Evolutionary conservation across 2,888 invertebrate genomes (phyloP), one percentile per base, ranked within the genome.

Genomic region (Orthosia incerta): DNA sequence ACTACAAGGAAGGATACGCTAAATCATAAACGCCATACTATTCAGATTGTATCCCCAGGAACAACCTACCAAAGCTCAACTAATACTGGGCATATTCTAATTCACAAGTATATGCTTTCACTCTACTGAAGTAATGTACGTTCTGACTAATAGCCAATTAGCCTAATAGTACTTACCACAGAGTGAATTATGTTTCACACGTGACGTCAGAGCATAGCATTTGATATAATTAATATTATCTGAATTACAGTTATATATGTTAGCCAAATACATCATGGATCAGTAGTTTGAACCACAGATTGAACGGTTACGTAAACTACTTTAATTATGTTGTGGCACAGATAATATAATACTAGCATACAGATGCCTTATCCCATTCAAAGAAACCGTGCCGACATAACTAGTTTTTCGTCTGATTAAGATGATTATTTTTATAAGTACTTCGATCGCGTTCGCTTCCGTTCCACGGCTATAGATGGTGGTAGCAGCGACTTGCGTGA

Each of bases 81-180:
- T 16, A n/a, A 76, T 26, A 26, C 18, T 50, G 50, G 55, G 0
- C 2, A 2, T n/a, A 31, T 50, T 56, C 20, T 26, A 71, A 62
- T 12, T 20, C 56, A 56, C 69, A 66, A 57, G 39, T 66, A 66
- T 57, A 63, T 66, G 79, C 51, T 71, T 62, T 55, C 55, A 56
- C 66, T 70, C 20, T 16, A 59, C 20, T 46, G 59, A 77, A 71
- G 72, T 66, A 76, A 74, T 74, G 77, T 80, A 63, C 71, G 64
- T 76, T 81, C 76, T 85, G 81, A 86, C 70, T 85, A 85, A 87
- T 86, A 73, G 66, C 79, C 86, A 87, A 87, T 86, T 87, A 83
- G 53, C 26, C 50, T 86, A 81, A 86, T 80, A 79, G 65, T 76
- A 76, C 39, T 39, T 71, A 70, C 59, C 26, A 23, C 67, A 48